Conservation (phyloP, 2,888 invertebrate genomes). For the Drosophila histrio region DNA sequence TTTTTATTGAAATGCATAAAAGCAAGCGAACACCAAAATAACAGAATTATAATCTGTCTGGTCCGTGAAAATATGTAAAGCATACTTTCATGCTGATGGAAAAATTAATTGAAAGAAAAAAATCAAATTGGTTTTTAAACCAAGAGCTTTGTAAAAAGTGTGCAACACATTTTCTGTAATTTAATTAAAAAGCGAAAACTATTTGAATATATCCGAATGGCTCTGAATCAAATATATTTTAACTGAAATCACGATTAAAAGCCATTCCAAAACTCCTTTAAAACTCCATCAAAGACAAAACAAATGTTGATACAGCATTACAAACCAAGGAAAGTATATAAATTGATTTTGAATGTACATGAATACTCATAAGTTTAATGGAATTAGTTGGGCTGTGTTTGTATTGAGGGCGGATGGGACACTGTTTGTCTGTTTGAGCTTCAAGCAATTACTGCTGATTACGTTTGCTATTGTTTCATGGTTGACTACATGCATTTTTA, state of each 20-base stretch:
- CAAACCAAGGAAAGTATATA: neutral
- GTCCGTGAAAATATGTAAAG: neutral
- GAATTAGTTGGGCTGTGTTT: slow-evolving; percentile 8
- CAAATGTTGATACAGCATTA: neutral
- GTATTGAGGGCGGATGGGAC: neutral
- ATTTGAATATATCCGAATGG: neutral
- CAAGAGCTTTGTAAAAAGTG: neutral
- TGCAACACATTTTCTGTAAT: neutral
- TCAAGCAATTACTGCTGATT: slow-evolving; percentile 57
- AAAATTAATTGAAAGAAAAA: no score
- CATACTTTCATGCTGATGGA: neutral
- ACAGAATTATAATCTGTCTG: no score
- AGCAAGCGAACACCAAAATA: no score
- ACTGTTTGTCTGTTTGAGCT: slow-evolving; percentile 37
- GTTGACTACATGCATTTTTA: slow-evolving; percentile 31
- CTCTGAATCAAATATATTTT: neutral
- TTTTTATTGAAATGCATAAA: no score
- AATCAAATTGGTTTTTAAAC: no score
- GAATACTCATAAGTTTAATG: neutral
- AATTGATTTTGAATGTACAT: slow-evolving; percentile 14
- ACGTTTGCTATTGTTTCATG: slow-evolving; percentile 45
- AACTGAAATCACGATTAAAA: no score
- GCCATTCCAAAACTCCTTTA: neutral
- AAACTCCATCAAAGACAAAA: neutral
- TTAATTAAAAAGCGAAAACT: neutral